These are phyloP conservation scores for Vanessa tameamea DNA, from an alignment of 1,140 invertebrate species.

Conservation along the genomic window DNA sequence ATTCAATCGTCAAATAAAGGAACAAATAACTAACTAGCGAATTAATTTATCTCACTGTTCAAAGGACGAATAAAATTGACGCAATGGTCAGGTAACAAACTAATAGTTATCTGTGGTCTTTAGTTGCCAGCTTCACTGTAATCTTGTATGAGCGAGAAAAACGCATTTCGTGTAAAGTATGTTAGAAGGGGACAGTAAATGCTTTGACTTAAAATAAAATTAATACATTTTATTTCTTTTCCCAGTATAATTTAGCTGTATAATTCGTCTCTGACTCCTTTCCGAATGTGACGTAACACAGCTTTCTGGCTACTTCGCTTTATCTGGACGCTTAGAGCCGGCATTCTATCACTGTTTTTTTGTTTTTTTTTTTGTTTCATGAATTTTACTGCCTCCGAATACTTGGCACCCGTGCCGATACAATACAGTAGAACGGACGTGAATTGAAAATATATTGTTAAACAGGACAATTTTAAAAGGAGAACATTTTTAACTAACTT, in stretches of 20 bases:
- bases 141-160: no score
- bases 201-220: no score
- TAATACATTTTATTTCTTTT: not conserved
- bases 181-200: no score
- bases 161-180: no score
- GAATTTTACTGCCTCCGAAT: conserved; percentile 30
- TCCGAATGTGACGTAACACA: conserved; percentile 20
- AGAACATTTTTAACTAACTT: not conserved
- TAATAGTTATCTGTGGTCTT: no score
- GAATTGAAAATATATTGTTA: conserved; percentile 35
- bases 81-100: no score
- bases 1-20: no score
- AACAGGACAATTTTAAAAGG: conserved; percentile 5
- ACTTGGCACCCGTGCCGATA: conserved; percentile 31
- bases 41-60: no score
- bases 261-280: not conserved
- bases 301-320: conserved; percentile 20
- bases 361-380: conserved; percentile 34
- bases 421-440: conserved; percentile 28
- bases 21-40: no score
- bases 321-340: conserved; percentile 30
- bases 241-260: not conserved
- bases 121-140: no score
- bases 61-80: no score
- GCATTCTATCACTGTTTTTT: conserved; percentile 32